These are phyloP conservation scores for Lycaon pictus DNA, from an alignment of 2,113 vertebrate species.

Conservation along the genomic window DNA sequence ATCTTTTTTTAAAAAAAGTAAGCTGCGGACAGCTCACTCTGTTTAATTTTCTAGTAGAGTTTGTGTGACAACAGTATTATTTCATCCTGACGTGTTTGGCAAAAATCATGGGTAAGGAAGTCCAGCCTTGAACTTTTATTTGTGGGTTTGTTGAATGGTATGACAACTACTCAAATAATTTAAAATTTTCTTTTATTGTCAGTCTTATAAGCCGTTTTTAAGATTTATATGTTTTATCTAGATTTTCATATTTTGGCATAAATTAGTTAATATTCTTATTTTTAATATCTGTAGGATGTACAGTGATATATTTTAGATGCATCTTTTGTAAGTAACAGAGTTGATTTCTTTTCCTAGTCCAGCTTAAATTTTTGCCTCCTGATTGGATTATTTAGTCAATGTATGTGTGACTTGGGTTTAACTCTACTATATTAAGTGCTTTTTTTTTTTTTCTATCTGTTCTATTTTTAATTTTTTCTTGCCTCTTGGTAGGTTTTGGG, in stretches of 20 bases:
- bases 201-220: neutral
- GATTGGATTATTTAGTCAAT: neutral
- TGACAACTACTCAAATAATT: neutral
- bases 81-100: neutral
- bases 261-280: neutral
- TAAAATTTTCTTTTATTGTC: neutral
- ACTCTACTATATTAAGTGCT: neutral
- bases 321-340: neutral
- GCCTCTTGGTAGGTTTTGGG: neutral
- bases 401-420: neutral
- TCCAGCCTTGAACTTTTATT: neutral
- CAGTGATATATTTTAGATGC: neutral
- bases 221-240: neutral
- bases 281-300: neutral
- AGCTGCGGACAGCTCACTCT: neutral
- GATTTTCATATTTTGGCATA: neutral
- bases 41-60: neutral
- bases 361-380: neutral
- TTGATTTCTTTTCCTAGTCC: neutral
- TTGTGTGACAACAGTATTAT: neutral
- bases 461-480: neutral
- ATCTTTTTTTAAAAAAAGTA: neutral
- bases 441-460: neutral
- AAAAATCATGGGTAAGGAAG: neutral
- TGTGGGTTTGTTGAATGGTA: neutral